Evolutionary conservation across 2,797 vertebrate genomes (phyloP), one percentile per base, ranked within the genome.

Genomic region (Nannoperca obscura): DNA sequence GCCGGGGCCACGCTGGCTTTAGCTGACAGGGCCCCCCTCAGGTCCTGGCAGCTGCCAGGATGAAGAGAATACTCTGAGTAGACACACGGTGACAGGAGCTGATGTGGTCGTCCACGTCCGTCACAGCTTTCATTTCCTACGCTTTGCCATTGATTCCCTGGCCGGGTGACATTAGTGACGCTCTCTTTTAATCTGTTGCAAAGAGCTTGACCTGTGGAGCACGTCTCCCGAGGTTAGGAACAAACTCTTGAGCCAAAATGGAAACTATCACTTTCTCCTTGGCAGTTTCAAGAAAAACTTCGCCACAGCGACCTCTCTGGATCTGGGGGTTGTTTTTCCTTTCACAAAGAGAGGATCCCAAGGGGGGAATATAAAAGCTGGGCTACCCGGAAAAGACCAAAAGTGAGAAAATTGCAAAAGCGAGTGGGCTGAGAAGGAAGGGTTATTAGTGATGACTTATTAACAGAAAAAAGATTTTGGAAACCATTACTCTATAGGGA

Each of bases 121-220:
- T 93, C 93, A 89, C 85, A 64, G 85, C 92, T 91, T 94, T 93
- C 90, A 93, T 95, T 93, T 93, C 91, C 83, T 71, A 68, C 66
- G 72, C 86, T 52, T 44, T 30, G 73, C 89, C 85, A 89, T 92
- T 75, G 91, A 91, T 92, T 90, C 88, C 86, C 88, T 14, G 76
- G 82, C 81, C 19, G 86, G 88, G 80, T 87, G 90, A 93, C 92
- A 88, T 70, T 67, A 80, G 83, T 91, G 87, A 89, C 89, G 89
- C 86, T 83, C 82, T 87, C 88, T 91, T 94, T 94, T 93, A 93
- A 94, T 94, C 90, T 89, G 87, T 61, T 88, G 87, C 89, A 90
- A 89, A 89, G 86, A 92, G 86, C 88, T 74, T 86, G 91, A 92
- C 92, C 92, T 42, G 73, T 4, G 7, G 86, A 79, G 81, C 86